Evolutionary conservation across 2,888 invertebrate species (phyloP).

Genomic region (Pterobdella sp.): DNA sequence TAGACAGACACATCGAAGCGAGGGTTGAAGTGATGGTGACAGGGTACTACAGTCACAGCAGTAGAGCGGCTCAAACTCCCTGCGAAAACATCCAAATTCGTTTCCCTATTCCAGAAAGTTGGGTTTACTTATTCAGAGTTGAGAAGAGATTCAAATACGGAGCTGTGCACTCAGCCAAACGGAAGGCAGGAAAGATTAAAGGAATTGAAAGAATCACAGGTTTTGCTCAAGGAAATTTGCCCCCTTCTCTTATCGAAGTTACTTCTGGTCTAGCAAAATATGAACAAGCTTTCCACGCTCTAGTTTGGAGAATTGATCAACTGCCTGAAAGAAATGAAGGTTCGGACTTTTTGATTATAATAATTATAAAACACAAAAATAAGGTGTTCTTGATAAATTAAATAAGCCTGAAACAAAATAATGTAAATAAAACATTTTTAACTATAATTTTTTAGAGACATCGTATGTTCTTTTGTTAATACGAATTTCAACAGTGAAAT

Average conservation of each 20-base stretch:
- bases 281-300: slow-evolving; percentile 90
- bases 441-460: too few species aligned
- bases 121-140: slow-evolving; percentile 96
- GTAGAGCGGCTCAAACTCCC: slow-evolving; percentile 75
- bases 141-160: slow-evolving; percentile 96
- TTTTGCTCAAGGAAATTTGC: slow-evolving; percentile 47
- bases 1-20: slow-evolving; percentile 70
- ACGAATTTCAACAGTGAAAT: too few species aligned
- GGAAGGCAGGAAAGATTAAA: slow-evolving; percentile 57
- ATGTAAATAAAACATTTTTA: too few species aligned
- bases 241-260: slow-evolving; percentile 50
- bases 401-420: too few species aligned
- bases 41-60: slow-evolving; percentile 86
- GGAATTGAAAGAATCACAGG: slow-evolving; percentile 50
- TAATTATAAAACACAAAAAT: too few species aligned
- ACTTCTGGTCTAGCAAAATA: slow-evolving; percentile 93
- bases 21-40: slow-evolving; percentile 91
- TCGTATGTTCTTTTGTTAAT: too few species aligned
- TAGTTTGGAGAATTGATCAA: slow-evolving; percentile 95
- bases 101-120: slow-evolving; percentile 93
- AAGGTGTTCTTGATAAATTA: too few species aligned
- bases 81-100: slow-evolving; percentile 73
- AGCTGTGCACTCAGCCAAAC: slow-evolving; percentile 81
- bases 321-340: slow-evolving; percentile 98
- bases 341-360: too few species aligned